Conservation (phyloP, 1,140 invertebrate species). For the Drosophila ohnishii region DNA sequence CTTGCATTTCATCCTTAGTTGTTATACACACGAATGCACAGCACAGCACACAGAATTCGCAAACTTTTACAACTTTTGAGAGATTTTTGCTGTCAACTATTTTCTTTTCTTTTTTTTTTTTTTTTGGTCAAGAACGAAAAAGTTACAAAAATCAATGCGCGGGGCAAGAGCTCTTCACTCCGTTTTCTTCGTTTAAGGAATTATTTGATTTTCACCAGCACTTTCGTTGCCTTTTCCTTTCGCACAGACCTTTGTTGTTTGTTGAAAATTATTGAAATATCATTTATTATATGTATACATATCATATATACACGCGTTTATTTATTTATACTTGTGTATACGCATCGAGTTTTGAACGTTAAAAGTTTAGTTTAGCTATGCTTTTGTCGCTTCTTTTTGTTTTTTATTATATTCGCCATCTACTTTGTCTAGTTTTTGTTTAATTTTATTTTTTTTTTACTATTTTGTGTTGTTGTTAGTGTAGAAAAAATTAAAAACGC, state of each 20-base stretch:
- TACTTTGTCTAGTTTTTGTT: conserved; percentile 45
- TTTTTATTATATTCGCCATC: conserved; percentile 40
- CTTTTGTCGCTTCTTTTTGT: conserved; percentile 26
- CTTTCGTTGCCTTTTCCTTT: conserved; percentile 38
- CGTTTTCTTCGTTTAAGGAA: conserved; percentile 10
- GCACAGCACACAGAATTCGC: conserved; percentile 21
- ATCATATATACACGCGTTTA: conserved; percentile 58
- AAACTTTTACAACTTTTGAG: conserved; percentile 38
- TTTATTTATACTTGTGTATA: conserved; percentile 64
- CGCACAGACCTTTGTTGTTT: conserved; percentile 56
- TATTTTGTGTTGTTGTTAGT: conserved; percentile 55
- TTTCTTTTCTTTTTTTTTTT: not conserved
- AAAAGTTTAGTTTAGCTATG: conserved; percentile 62
- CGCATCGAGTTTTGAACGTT: conserved; percentile 59
- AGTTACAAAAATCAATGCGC: conserved; percentile 45
- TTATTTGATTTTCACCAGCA: conserved; percentile 33
- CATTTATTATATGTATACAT: conserved; percentile 58
- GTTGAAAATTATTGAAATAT: conserved; percentile 74
- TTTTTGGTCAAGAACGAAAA: conserved; percentile 16
- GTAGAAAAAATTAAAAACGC: conserved; percentile 81
- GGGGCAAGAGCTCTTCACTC: conserved; percentile 8
- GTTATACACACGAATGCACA: conserved; percentile 72
- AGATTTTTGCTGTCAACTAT: conserved; percentile 33
- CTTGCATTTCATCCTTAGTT: conserved; percentile 55
- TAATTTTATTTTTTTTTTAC: conserved; percentile 29